phyloP scores from a whole-genome alignment of 1,140 invertebrate genomes.

The Chelonus insularis region DNA sequence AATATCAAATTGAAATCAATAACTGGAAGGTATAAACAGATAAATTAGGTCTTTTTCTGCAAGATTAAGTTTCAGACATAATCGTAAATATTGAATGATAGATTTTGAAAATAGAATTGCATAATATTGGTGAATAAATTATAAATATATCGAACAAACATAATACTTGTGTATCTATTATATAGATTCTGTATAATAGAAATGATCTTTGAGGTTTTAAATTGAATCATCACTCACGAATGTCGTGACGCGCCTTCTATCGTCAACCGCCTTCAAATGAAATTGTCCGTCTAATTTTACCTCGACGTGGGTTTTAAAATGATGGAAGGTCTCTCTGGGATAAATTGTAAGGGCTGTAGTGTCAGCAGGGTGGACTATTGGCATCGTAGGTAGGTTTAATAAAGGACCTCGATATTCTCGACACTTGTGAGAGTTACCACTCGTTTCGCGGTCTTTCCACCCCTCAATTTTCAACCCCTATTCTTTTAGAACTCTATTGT shows the following conservation, averaged over 20 bases:
- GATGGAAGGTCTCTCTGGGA: conserved; percentile 51
- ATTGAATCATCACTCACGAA: conserved; percentile 44
- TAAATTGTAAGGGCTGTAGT: conserved; percentile 20
- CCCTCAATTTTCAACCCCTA: conserved; percentile 19
- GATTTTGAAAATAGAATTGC: too few relatives aligned
- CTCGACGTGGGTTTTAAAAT: conserved; percentile 49
- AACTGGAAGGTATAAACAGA: too few relatives aligned
- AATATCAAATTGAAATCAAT: too few relatives aligned
- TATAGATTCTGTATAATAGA: too few relatives aligned
- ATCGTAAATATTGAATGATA: too few relatives aligned
- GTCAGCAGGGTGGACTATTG: neutral
- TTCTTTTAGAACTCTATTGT: conserved; percentile 19
- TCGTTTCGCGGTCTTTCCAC: conserved; percentile 15
- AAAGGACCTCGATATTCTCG: conserved; percentile 25
- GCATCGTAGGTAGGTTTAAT: conserved; percentile 19
- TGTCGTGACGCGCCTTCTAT: conserved; percentile 18
- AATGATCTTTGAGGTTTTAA: conserved; percentile 22
- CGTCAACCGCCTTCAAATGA: conserved; percentile 38
- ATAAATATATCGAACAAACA: too few relatives aligned
- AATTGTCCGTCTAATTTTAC: conserved; percentile 54
- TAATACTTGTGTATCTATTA: too few relatives aligned
- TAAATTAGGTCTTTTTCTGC: too few relatives aligned
- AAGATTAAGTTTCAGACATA: too few relatives aligned
- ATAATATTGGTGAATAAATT: too few relatives aligned
- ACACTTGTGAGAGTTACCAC: conserved; percentile 14